Evolutionary conservation across 2,888 invertebrate genomes (phyloP), one percentile per base, ranked within the genome.

Genomic region (Papilio gigon): DNA sequence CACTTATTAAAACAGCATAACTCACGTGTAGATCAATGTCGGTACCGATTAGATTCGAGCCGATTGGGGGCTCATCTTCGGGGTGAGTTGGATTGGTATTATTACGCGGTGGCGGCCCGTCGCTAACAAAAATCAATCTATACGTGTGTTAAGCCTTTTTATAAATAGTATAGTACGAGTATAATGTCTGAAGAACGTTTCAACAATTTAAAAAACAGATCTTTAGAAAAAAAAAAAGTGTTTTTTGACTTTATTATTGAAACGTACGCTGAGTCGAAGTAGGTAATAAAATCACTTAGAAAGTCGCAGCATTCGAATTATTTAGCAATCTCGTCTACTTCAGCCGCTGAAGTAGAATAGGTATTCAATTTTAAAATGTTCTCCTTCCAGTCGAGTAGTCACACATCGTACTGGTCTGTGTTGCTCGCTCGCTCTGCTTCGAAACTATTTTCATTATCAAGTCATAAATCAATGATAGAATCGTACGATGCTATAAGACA

Each of bases 401-500:
- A 78, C 75, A 56, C 53, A 56, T 17, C 30, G 27, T 81, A 80
- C 72, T 75, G 73, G 75, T 74, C 77, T 77, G 71, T 73, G 73
- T 71, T 67, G 70, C 65, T 71, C 75, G 76, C 76, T 75, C 76
- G 75, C 76, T 75, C 75, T 74, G 80, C 81, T 81, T 77, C 79
- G 81, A 82, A 89, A 88, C 89, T 88, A 88, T 90, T 89, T 89
- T 87, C 89, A 89, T 88, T 88, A 88, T 86, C 83, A 82, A 85
- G 79, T 83, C 85, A 89, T 89, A 89, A 89, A 90, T 90, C 90
- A 89, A 82, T 84, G 86, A 88, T 86, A 83, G 84, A 85, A 87
- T 88, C 83, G 83, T 82, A 82, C 83, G 81, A 83, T 84, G 83
- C 82, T 80, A 81, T 81, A 82, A 85, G 86, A 86, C 85, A 78